phyloP scores from a whole-genome alignment of 2,113 vertebrate species.

The Equus quagga region DNA sequence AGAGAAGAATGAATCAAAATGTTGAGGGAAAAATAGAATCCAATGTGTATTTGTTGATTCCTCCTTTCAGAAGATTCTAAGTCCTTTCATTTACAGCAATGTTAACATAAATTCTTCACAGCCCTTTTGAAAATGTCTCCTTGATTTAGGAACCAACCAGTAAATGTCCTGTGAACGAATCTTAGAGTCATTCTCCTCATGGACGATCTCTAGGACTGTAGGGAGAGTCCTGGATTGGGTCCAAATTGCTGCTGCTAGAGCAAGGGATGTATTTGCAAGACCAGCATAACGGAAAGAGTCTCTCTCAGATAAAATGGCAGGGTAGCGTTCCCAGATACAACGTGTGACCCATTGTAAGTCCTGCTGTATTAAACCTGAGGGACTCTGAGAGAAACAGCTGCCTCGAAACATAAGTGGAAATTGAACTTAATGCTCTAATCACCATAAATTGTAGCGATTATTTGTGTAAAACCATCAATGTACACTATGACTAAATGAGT shows the following conservation, averaged over 20 bases:
- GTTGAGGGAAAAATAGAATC: not conserved
- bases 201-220: not conserved
- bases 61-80: not conserved
- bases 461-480: constrained; percentile 64
- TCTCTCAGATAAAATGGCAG: not conserved
- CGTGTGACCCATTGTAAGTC: not conserved
- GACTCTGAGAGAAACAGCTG: constrained; percentile 5
- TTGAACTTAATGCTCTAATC: constrained; percentile 53
- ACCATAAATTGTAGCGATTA: constrained; percentile 52
- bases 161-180: not conserved
- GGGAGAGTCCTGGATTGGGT: constrained; percentile 40
- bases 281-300: not conserved
- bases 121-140: not conserved
- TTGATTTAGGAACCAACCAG: not conserved
- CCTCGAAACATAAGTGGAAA: constrained; percentile 51
- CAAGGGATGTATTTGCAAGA: not conserved
- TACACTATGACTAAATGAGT: constrained; percentile 55
- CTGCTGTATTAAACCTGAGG: not conserved
- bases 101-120: not conserved
- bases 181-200: not conserved
- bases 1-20: not conserved
- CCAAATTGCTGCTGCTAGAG: not conserved
- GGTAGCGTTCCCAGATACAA: not conserved
- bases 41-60: not conserved
- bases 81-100: not conserved